Percentiles rank a stretch among this genome's conserved stretches.
Conservation (phyloP, 2,888 invertebrate genomes). For the Brenthis hecate region DNA sequence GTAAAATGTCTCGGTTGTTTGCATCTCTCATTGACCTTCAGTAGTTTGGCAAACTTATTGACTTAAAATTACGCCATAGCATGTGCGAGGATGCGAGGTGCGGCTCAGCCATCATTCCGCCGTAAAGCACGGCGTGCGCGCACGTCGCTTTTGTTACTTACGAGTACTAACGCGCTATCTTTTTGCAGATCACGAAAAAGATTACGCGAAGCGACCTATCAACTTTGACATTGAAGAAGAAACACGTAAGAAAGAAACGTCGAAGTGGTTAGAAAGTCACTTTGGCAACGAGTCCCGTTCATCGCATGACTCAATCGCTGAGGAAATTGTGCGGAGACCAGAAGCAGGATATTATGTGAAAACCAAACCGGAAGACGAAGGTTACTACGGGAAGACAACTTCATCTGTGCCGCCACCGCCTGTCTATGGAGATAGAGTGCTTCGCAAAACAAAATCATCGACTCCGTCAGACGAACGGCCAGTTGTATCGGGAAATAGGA, state of each 20-base stretch:
- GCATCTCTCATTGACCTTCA: constrained; percentile 74
- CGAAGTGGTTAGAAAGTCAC: constrained; percentile 95
- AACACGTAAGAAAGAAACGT: constrained; percentile 93
- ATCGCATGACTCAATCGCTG: constrained; percentile 86
- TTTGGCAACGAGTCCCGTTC: constrained; percentile 93
- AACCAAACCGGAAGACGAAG: constrained; percentile 83
- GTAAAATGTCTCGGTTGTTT: constrained; percentile 68
- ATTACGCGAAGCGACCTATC: constrained; percentile 90
- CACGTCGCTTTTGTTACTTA: constrained; percentile 63
- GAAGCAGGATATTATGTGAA: constrained; percentile 91
- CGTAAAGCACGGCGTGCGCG: constrained; percentile 60
- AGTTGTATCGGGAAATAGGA: constrained; percentile 67
- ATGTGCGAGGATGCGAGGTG: constrained; percentile 54
- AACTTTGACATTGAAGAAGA: constrained; percentile 95
- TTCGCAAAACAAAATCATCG: constrained; percentile 80
- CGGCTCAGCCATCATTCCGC: constrained; percentile 55
- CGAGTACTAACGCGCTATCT: constrained; percentile 49
- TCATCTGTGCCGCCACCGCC: constrained; percentile 72
- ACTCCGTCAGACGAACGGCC: constrained; percentile 79
- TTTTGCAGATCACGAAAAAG: constrained; percentile 87
- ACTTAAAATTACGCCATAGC: constrained; percentile 74
- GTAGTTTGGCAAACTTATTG: constrained; percentile 77
- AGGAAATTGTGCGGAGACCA: constrained; percentile 83
- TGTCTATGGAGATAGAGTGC: constrained; percentile 70
- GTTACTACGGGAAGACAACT: constrained; percentile 72